Conservation (phyloP, 2,113 vertebrate genomes). For the Myotis brandtii region DNA sequence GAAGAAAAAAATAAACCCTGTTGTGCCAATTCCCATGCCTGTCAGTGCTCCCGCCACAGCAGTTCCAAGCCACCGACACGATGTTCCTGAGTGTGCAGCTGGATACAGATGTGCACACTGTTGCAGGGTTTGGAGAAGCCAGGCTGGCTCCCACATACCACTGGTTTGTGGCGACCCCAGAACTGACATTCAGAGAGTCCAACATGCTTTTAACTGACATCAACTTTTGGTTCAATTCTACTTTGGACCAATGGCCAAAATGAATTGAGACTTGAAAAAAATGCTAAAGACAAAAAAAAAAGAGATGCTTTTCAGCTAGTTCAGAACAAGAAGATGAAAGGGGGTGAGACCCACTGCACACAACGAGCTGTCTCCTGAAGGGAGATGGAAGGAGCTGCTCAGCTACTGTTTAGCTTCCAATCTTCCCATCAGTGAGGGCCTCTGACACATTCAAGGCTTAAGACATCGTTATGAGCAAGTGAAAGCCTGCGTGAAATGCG, state of each 20-base stretch:
- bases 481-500: neutral
- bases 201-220: neutral
- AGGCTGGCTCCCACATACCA: fast-evolving
- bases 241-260: neutral
- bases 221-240: neutral
- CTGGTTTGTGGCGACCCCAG: no score
- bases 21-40: neutral
- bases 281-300: neutral
- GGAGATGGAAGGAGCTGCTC: neutral
- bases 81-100: neutral
- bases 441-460: neutral
- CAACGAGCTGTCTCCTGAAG: neutral
- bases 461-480: neutral
- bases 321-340: neutral
- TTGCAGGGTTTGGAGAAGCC: neutral
- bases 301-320: neutral
- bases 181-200: neutral
- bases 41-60: neutral
- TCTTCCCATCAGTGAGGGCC: neutral
- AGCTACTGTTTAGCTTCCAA: neutral
- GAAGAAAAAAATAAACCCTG: neutral
- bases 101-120: neutral
- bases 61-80: fast-evolving
- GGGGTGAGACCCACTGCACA: neutral
- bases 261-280: neutral